A percentile compares a stretch with the other conserved stretches of the same genome.
phyloP scores from a whole-genome alignment of 2,113 vertebrate genomes.

The Pardalotus punctatus region DNA sequence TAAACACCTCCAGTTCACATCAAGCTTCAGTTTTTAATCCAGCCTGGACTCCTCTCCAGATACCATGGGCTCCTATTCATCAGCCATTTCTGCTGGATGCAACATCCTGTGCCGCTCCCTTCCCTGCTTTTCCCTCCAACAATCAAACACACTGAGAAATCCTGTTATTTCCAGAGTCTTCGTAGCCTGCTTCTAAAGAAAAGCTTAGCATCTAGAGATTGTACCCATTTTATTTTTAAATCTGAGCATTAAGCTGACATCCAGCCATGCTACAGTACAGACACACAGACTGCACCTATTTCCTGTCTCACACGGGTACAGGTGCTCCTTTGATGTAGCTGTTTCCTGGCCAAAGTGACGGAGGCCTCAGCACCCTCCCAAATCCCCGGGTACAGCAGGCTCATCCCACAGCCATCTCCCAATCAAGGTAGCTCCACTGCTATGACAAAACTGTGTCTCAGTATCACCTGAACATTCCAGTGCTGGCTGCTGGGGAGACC shows the following conservation, averaged over 20 bases:
- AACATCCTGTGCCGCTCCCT: not conserved
- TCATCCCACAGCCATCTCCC: not conserved
- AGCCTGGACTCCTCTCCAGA: not conserved
- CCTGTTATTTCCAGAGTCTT: not conserved
- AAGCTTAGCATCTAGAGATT: not conserved
- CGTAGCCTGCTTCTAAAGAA: not conserved
- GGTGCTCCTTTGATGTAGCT: not conserved
- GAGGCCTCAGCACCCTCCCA: not conserved
- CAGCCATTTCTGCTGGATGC: not conserved
- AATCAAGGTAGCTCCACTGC: not conserved
- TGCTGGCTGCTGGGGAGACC: not conserved
- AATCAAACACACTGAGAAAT: not conserved
- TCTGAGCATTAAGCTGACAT: not conserved
- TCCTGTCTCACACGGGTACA: not conserved
- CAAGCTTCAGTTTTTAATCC: not conserved
- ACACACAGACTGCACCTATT: too few relatives aligned
- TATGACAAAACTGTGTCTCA: not conserved
- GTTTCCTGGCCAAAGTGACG: not conserved
- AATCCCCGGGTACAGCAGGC: not conserved
- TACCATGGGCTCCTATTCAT: not conserved
- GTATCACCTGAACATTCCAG: not conserved
- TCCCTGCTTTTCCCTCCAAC: not conserved
- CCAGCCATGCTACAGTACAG: fast-evolving
- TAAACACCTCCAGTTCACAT: not conserved
- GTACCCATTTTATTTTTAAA: not conserved